phyloP scores from a whole-genome alignment of 2,113 vertebrate genomes.

The Macrotus californicus region DNA sequence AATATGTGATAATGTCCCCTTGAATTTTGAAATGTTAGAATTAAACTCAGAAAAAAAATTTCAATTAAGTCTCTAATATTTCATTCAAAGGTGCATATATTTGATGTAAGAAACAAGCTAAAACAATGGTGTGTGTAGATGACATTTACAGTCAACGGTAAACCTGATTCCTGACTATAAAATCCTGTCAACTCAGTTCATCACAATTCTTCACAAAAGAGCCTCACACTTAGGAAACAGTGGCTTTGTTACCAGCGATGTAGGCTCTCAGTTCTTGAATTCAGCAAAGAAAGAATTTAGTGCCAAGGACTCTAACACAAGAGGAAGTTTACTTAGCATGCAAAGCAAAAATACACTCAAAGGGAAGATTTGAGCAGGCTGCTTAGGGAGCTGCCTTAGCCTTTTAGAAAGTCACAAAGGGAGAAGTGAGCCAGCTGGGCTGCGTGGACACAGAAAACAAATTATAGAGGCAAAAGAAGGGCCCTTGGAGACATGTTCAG shows the following conservation, averaged over 20 bases:
- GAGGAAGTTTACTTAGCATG: neutral
- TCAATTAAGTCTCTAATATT: neutral
- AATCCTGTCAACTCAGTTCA: neutral
- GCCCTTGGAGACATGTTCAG: neutral
- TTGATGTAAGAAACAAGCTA: neutral
- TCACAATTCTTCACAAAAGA: neutral
- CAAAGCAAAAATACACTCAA: neutral
- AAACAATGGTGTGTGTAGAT: neutral
- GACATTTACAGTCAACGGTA: neutral
- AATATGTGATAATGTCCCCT: neutral
- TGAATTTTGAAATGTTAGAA: neutral
- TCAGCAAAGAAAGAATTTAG: neutral
- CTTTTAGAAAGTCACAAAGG: neutral
- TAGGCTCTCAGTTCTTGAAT: neutral
- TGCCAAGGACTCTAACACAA: neutral
- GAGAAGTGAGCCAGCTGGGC: neutral
- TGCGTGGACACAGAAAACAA: neutral
- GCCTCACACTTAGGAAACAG: neutral
- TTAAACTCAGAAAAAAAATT: constrained; percentile 6
- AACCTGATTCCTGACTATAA: neutral
- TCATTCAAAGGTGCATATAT: neutral
- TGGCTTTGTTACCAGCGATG: neutral
- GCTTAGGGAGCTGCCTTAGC: neutral
- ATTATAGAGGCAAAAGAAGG: neutral
- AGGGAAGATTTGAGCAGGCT: neutral